Evolutionary conservation across 2,113 vertebrate genomes (phyloP).

Genomic region (Takifugu flavidus): DNA sequence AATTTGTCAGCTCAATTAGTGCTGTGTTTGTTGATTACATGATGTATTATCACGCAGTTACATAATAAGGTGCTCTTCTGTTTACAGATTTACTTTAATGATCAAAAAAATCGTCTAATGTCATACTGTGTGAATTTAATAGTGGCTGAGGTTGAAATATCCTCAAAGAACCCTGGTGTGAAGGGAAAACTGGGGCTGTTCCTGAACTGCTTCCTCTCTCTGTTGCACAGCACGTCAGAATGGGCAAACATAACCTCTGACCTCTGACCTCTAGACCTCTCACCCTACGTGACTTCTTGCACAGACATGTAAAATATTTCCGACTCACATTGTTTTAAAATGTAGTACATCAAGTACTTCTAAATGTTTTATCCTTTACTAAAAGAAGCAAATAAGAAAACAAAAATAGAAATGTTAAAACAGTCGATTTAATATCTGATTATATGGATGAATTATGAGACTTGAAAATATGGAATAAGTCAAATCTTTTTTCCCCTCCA

Average conservation of each 20-base stretch:
- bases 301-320: constrained; percentile 1
- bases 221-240: constrained; percentile 8
- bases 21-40: too few relatives aligned
- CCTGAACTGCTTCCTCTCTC: neutral
- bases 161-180: neutral
- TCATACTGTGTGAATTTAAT: too few relatives aligned
- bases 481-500: neutral
- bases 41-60: too few relatives aligned
- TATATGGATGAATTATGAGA: too few relatives aligned
- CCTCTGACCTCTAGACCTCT: constrained; percentile 10
- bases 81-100: too few relatives aligned
- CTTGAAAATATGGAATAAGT: neutral
- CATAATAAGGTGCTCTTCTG: too few relatives aligned
- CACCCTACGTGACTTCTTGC: constrained; percentile 3
- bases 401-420: too few relatives aligned
- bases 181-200: neutral
- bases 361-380: neutral
- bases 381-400: too few relatives aligned
- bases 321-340: neutral
- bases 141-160: too few relatives aligned
- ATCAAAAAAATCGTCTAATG: too few relatives aligned
- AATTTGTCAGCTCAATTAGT: too few relatives aligned
- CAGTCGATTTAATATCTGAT: too few relatives aligned
- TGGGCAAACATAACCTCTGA: constrained; percentile 32
- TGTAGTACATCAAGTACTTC: neutral